A percentile compares a stretch with the other conserved stretches of the same genome.
These are phyloP conservation scores for Agrilus planipennis DNA, from an alignment of 1,140 invertebrate genomes.

Conservation along the genomic window DNA sequence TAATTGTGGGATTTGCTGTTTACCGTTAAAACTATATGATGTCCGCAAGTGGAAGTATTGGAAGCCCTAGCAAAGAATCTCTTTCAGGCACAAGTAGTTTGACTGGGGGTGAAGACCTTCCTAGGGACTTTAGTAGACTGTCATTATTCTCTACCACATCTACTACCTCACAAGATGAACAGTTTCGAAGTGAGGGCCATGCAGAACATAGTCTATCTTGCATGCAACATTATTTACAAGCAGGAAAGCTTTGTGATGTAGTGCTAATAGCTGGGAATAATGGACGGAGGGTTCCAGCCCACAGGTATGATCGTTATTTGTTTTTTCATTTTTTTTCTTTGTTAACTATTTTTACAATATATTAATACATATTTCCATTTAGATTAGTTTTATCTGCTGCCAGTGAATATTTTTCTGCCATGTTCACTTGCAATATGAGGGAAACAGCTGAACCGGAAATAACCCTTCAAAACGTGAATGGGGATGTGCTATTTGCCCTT, in stretches of 20 bases:
- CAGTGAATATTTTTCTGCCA: constrained; percentile 89
- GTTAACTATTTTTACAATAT: constrained; percentile 14
- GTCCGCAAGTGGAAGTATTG: constrained; percentile 25
- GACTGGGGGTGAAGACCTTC: constrained; percentile 37
- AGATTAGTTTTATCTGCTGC: constrained; percentile 76
- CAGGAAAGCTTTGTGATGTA: constrained; percentile 69
- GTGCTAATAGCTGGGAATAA: constrained; percentile 56
- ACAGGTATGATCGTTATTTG: constrained; percentile 39
- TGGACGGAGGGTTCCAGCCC: constrained; percentile 34
- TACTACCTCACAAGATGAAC: constrained; percentile 52
- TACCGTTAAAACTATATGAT: too few species aligned
- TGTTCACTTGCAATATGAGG: constrained; percentile 80
- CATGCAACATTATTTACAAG: constrained; percentile 70
- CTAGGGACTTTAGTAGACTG: constrained; percentile 41
- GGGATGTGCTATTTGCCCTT: constrained; percentile 69
- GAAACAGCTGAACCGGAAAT: constrained; percentile 80
- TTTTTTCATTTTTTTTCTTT: constrained; percentile 14
- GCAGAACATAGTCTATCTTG: constrained; percentile 65
- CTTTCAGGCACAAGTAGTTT: constrained; percentile 18
- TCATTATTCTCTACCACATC: constrained; percentile 38
- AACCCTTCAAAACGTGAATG: constrained; percentile 68
- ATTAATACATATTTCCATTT: constrained; percentile 33
- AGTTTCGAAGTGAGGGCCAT: constrained; percentile 66
- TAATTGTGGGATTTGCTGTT: too few species aligned
- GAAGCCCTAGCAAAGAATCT: constrained; percentile 28